These are phyloP conservation scores for Scaptomyza hsui DNA, from an alignment of 1,140 invertebrate species.

Conservation along the genomic window DNA sequence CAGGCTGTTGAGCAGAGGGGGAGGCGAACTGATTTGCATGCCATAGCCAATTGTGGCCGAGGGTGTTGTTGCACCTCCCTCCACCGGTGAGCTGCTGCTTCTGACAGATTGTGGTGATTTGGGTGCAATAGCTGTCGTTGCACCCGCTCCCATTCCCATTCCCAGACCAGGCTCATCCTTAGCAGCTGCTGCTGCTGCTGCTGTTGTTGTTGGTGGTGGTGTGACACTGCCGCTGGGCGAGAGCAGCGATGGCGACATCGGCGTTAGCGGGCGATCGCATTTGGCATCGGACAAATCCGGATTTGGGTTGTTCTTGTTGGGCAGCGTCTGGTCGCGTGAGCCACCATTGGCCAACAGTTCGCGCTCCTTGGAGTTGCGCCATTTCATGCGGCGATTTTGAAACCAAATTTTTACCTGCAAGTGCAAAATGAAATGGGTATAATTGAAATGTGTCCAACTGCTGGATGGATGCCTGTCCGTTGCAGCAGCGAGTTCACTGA, in stretches of 20 bases:
- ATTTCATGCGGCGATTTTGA: constrained; percentile 98
- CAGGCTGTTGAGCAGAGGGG: constrained; percentile 64
- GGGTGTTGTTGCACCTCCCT: constrained; percentile 21
- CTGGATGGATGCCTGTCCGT: constrained; percentile 58
- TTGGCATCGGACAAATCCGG: constrained; percentile 97
- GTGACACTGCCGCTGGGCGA: constrained; percentile 70
- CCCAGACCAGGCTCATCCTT: constrained; percentile 66
- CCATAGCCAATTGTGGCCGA: constrained; percentile 32
- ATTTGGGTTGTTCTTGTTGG: constrained; percentile 98
- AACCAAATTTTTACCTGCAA: constrained; percentile 98
- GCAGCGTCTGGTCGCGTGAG: constrained; percentile 96
- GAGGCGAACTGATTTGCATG: constrained; percentile 75
- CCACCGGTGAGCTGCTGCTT: constrained; percentile 53
- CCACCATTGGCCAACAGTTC: constrained; percentile 96
- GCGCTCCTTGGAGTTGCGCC: constrained; percentile 98
- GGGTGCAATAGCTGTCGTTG: constrained; percentile 39
- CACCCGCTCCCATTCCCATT: background rate
- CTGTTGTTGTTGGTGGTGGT: constrained; percentile 37
- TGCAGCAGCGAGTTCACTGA: constrained; percentile 18
- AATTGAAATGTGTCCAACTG: constrained; percentile 40
- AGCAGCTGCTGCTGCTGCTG: constrained; percentile 24
- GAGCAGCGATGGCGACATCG: constrained; percentile 83
- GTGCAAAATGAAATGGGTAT: constrained; percentile 63
- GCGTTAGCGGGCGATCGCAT: constrained; percentile 88
- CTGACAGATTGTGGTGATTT: constrained; percentile 60